phyloP scores from a whole-genome alignment of 1,140 invertebrate genomes.

The Aricia agestis region DNA sequence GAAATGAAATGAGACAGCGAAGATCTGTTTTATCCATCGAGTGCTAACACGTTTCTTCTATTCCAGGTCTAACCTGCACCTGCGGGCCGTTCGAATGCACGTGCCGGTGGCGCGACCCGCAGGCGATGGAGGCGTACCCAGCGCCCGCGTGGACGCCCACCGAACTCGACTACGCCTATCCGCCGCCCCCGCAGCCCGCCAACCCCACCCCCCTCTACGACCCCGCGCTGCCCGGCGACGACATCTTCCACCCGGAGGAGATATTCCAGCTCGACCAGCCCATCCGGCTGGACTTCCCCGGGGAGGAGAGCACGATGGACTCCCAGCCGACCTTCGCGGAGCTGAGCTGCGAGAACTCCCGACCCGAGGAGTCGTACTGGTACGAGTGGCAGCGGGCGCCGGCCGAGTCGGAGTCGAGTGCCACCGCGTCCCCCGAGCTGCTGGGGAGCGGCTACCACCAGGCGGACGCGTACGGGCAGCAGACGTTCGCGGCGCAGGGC shows the following conservation, averaged over 20 bases:
- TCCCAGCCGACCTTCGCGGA: slow-evolving; percentile 84
- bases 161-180: slow-evolving; percentile 47
- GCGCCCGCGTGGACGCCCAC: slow-evolving; percentile 47
- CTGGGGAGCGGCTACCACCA: slow-evolving; percentile 61
- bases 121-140: slow-evolving; percentile 41
- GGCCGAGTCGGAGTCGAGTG: slow-evolving; percentile 67
- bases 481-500: slow-evolving; percentile 44
- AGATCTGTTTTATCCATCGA: not conserved
- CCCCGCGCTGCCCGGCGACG: slow-evolving; percentile 74
- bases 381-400: slow-evolving; percentile 64
- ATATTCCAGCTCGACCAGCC: slow-evolving; percentile 87
- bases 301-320: slow-evolving; percentile 69
- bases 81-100: slow-evolving; percentile 64
- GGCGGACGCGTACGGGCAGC: slow-evolving; percentile 55
- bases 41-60: not conserved
- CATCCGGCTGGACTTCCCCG: slow-evolving; percentile 79
- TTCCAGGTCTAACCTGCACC: slow-evolving; percentile 50
- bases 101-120: slow-evolving; percentile 58
- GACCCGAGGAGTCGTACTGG: slow-evolving; percentile 75
- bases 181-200: slow-evolving; percentile 37
- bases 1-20: too few species aligned
- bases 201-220: slow-evolving; percentile 48
- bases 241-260: slow-evolving; percentile 86
- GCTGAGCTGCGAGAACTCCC: slow-evolving; percentile 80
- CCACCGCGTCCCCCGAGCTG: slow-evolving; percentile 75